These are phyloP conservation scores for Oophaga pumilio DNA, from an alignment of 2,113 vertebrate genomes.

Conservation along the genomic window DNA sequence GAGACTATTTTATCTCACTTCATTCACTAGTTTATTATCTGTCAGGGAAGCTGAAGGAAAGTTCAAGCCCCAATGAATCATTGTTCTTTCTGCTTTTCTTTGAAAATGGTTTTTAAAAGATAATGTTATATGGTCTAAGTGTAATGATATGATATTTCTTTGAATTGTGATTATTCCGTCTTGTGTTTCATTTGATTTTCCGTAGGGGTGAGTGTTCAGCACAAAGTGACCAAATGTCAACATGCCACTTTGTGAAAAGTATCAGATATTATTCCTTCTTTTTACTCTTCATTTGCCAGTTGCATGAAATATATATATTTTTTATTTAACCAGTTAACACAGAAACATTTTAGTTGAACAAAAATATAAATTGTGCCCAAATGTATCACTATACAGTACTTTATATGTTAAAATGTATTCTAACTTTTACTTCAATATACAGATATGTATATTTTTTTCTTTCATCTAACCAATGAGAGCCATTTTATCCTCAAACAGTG, in stretches of 20 bases:
- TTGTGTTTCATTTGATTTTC: conserved; percentile 49
- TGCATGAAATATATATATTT: neutral
- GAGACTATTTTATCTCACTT: conserved; percentile 51
- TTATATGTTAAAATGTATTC: neutral
- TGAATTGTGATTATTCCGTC: conserved; percentile 53
- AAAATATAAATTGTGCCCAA: neutral
- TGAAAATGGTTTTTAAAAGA: conserved; percentile 43
- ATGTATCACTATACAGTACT: no score
- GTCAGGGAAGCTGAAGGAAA: conserved; percentile 51
- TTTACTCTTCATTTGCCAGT: neutral
- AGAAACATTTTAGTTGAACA: neutral
- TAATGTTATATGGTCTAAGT: conserved; percentile 56
- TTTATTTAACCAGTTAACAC: neutral
- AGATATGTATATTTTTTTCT: neutral
- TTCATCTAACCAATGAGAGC: no score
- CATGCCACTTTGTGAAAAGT: conserved; percentile 35
- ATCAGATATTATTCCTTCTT: conserved; percentile 11
- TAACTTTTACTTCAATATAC: neutral
- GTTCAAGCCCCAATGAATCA: conserved; percentile 54
- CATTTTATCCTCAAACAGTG: no score
- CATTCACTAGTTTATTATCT: conserved; percentile 56
- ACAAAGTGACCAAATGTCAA: conserved; percentile 39
- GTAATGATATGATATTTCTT: conserved; percentile 56
- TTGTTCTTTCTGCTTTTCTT: conserved; percentile 55
- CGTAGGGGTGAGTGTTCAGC: conserved; percentile 25